Evolutionary conservation across 2,888 invertebrate genomes (phyloP), one percentile per base, ranked within the genome.

Genomic region (Platycheirus rosarum): DNA sequence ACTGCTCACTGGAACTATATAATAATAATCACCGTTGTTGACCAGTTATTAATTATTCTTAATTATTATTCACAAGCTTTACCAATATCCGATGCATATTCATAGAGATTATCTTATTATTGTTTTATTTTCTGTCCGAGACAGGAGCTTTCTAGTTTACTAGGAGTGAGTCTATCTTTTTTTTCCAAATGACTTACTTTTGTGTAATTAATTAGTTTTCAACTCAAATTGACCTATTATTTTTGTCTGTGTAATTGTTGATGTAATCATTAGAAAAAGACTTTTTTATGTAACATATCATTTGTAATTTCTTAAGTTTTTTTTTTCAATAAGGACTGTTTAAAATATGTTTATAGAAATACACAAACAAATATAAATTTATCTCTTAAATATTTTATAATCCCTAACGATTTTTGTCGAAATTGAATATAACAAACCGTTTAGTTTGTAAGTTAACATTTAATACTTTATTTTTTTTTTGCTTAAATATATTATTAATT

Each of bases 1-100:
- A 40, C 66, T 66, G 37, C 46, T 77, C 37, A 82, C 68, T 29
- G 77, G 82, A 68, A 82, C 82, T 13, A 77, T 82, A 55, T 82
- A 71, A 80, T 44, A 60, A 26, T 82, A 70, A 79, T 40, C 37
- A 55, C 40, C 40, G 40, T 48, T 29, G 60, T 74, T 69, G 63
- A 44, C 65, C 60, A 60, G 60, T 60, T 60, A 44, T 60, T 60
- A 70, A 42, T 51, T 51, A 70, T 20, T 13, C 40, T 48, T 70
- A 9, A 60, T 57, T 37, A 35, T 53, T 53, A 29, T 46, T 82
- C 76, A 68, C 71, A 77, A 82, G 82, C 77, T 77, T 80, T 80
- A 80, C 70, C 57, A 51, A 57, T 70, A 69, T 70, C 53, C 42
- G 55, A 66, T 48, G 26, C 46, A 51, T 51, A 65, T 57, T 57